Evolutionary conservation across 2,113 vertebrate genomes (phyloP).

Genomic region (Elachura formosa): DNA sequence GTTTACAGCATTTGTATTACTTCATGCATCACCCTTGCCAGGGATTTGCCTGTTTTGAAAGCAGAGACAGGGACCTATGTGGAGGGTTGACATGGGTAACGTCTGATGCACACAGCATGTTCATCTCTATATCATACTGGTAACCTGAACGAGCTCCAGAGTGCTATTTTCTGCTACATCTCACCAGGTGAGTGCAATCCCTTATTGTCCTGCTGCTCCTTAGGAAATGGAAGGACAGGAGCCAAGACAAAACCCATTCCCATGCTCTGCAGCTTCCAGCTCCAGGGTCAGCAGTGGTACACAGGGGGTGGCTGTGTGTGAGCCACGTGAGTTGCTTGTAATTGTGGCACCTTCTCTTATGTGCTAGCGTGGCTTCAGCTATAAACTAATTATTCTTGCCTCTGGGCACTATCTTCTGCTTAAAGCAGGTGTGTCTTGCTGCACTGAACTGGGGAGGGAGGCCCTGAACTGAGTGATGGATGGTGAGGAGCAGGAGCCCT

Average conservation of each 20-base stretch:
- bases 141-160: background rate
- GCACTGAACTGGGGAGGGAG: background rate
- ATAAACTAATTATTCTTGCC: background rate
- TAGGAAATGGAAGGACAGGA: background rate
- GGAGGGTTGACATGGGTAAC: background rate
- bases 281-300: background rate
- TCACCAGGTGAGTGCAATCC: background rate
- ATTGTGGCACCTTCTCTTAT: background rate
- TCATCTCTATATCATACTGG: background rate
- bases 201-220: background rate
- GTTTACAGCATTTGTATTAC: background rate
- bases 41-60: background rate
- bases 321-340: rapidly evolving
- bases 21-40: background rate
- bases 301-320: background rate
- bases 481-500: background rate
- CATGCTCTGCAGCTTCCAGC: background rate
- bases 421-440: background rate
- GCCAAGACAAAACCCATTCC: background rate
- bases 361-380: background rate
- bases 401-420: rapidly evolving
- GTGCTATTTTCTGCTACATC: background rate
- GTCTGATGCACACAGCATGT: background rate
- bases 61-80: background rate
- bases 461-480: background rate